phyloP scores from a whole-genome alignment of 2,888 invertebrate species.

The Dioctria rufipes region DNA sequence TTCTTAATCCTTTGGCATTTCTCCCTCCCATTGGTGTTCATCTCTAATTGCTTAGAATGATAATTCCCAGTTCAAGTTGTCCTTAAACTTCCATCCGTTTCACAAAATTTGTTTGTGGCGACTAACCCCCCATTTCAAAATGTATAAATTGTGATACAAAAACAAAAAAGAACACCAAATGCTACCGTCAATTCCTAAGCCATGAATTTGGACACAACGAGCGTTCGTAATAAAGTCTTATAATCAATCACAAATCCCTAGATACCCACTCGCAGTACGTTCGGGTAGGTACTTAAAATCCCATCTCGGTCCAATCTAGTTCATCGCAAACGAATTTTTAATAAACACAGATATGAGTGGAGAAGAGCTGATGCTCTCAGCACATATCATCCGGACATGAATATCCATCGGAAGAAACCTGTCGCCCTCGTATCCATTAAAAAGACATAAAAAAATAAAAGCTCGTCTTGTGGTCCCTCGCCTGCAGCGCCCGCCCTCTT shows the following conservation, averaged over 20 bases:
- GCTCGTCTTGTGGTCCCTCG: background rate
- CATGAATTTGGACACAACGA: background rate
- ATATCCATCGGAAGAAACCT: slow-evolving; percentile 38
- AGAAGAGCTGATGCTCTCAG: slow-evolving; percentile 35
- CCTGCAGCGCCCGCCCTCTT: background rate
- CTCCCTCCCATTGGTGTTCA: too few relatives aligned
- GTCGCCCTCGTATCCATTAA: slow-evolving; percentile 48
- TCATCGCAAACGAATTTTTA: slow-evolving; percentile 28
- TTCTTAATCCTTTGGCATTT: too few relatives aligned
- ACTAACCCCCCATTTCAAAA: too few relatives aligned
- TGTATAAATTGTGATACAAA: too few relatives aligned
- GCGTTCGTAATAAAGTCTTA: background rate
- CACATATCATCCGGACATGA: slow-evolving; percentile 9
- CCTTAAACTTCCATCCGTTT: too few relatives aligned
- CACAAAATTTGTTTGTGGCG: too few relatives aligned
- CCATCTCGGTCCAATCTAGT: slow-evolving; percentile 4
- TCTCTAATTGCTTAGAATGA: too few relatives aligned
- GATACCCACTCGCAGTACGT: background rate
- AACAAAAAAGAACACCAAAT: too few relatives aligned
- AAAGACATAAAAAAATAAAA: slow-evolving; percentile 38
- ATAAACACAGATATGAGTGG: slow-evolving; percentile 13
- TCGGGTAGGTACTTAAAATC: background rate
- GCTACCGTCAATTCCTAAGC: background rate
- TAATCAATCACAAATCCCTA: slow-evolving; percentile 14
- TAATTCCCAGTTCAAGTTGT: too few relatives aligned